Evolutionary conservation across 2,113 vertebrate genomes (phyloP).

Genomic region (Montifringilla adamsi): DNA sequence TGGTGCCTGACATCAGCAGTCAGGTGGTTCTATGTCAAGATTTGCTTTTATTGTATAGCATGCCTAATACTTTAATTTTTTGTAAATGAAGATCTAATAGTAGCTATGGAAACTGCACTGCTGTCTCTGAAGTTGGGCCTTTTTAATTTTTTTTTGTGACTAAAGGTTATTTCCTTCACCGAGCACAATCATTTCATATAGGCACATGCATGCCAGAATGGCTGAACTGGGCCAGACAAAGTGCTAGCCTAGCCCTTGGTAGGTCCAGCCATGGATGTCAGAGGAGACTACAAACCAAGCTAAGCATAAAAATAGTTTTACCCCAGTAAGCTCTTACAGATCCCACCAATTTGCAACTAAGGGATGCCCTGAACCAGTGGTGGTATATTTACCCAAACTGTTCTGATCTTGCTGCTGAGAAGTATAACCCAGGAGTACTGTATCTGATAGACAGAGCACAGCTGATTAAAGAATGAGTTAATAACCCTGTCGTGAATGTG

Average conservation of each 20-base stretch:
- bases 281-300: background rate
- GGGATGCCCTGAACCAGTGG: background rate
- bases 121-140: background rate
- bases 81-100: background rate
- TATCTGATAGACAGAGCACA: background rate
- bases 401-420: background rate
- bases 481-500: background rate
- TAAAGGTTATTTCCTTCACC: background rate
- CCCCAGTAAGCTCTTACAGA: background rate
- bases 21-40: background rate
- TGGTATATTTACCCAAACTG: background rate
- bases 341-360: background rate
- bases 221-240: background rate
- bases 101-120: background rate
- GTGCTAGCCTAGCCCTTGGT: background rate
- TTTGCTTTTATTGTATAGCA: background rate
- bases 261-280: background rate
- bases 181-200: background rate
- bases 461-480: background rate
- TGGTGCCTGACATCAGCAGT: background rate
- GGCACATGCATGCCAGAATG: rapidly evolving
- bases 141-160: background rate
- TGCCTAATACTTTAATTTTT: background rate
- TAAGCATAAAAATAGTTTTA: background rate
- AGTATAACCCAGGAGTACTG: background rate